Evolutionary conservation across 2,888 invertebrate genomes (phyloP), one percentile per base, ranked within the genome.

Genomic region (Lasioglossum pauxillum): DNA sequence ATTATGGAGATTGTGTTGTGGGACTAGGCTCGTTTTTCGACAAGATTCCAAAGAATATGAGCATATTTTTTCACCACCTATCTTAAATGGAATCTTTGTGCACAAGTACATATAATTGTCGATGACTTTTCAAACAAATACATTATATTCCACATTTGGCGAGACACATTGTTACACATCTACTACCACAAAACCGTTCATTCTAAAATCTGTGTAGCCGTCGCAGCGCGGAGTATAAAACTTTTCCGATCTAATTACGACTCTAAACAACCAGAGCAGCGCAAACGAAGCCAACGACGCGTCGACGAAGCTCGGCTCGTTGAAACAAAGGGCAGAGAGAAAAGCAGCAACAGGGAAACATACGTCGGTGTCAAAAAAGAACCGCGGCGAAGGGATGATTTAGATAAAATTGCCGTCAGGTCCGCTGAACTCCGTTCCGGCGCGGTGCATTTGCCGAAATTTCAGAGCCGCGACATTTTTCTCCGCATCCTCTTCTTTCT

Each of bases 391-490:
- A 60, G 60, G 60, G 64, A 67, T 35, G 67, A 44, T 60, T 46
- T 35, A 19, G 67, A 35, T 23, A 31, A 49, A 74, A 74, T 53
- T 74, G 49, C 23, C 53, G 23, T 23, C 35, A 46, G 16, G 35
- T 23, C 12, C 7, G 7, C 8, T 67, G 64, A 77, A 64, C 64
- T 46, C 46, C 31, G 44, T 78, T 49, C 78, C 60, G 53, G 23
- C 14, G 5, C 3, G 19, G 53, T 41, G 64, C 75, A 53, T 71
- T 53, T 53, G 71, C 38, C 27, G n/a, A 49, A 72, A 77, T 72
- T 67, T 67, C 67, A 31, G 31, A 31, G 31, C 67, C 35, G 67
- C 35, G 67, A 67, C 67, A 67, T 67, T 67, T 49, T 72, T 71
- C 78, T 38, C 44, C 53, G 69, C 12, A 1, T 1, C 7, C 27